These are phyloP conservation scores for Planococcus citri DNA, from an alignment of 1,140 invertebrate genomes.

Conservation along the genomic window DNA sequence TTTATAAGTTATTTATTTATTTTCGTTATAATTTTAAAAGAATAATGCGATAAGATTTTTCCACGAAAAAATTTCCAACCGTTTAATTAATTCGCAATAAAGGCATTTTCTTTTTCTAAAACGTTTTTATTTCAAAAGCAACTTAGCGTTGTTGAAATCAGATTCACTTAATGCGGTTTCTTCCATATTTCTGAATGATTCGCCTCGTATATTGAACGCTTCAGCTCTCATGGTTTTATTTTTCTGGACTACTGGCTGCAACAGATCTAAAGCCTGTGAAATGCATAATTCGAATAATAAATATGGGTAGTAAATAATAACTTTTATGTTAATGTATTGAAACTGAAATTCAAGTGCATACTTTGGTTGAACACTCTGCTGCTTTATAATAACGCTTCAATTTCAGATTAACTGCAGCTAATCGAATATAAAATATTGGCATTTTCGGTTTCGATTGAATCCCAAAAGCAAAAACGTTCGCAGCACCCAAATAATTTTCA, in stretches of 20 bases:
- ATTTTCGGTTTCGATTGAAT: constrained; percentile 60
- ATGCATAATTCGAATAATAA: too few relatives aligned
- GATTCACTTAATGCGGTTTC: constrained; percentile 1
- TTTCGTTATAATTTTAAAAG: not conserved
- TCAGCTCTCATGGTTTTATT: constrained; percentile 22
- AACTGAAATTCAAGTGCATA: constrained; percentile 31
- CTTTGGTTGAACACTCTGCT: constrained; percentile 47
- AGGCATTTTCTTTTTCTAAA: too few relatives aligned
- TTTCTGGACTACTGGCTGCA: constrained; percentile 15
- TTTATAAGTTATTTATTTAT: not conserved
- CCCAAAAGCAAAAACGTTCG: constrained; percentile 67
- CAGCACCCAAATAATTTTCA: constrained; percentile 62
- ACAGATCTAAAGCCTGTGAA: constrained; percentile 24
- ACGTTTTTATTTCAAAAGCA: too few relatives aligned
- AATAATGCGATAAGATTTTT: not conserved
- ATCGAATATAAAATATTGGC: constrained; percentile 56
- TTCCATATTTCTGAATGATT: not conserved
- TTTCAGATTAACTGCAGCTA: constrained; percentile 61
- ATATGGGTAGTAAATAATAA: not conserved
- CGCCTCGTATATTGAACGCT: constrained; percentile 19
- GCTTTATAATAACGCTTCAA: constrained; percentile 59
- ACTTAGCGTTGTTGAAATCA: not conserved
- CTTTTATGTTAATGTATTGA: not conserved
- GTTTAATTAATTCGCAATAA: too few relatives aligned
- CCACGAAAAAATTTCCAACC: too few relatives aligned